These are phyloP conservation scores for Heteromyza rotundicornis DNA, from an alignment of 2,888 invertebrate species.

Conservation along the genomic window DNA sequence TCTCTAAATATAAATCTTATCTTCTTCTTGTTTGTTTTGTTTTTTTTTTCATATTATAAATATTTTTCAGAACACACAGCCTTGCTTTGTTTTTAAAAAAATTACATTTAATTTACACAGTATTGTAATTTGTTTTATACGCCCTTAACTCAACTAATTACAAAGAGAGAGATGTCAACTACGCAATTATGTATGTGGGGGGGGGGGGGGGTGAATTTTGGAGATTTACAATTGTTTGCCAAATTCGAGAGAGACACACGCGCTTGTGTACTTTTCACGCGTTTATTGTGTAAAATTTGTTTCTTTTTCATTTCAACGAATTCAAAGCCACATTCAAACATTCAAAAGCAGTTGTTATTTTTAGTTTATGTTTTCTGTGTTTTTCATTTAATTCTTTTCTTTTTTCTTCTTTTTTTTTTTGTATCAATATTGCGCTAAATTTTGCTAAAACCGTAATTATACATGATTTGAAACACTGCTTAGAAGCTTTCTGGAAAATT, in stretches of 20 bases:
- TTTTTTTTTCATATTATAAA: constrained; percentile 20
- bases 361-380: constrained; percentile 17
- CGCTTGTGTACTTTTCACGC: not conserved
- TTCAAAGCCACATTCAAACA: not conserved
- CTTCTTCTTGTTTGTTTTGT: constrained; percentile 18
- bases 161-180: not conserved
- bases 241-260: not conserved
- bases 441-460: not conserved
- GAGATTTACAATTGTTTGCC: not conserved
- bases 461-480: not conserved
- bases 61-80: constrained; percentile 58
- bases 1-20: not conserved
- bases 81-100: constrained; percentile 59
- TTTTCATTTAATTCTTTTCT: too few relatives aligned
- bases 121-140: constrained; percentile 13
- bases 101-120: constrained; percentile 49
- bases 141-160: not conserved
- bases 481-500: not conserved
- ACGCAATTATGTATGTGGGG: too few relatives aligned
- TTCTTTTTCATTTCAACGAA: not conserved
- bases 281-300: not conserved
- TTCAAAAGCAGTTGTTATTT: not conserved
- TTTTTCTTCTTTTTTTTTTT: too few relatives aligned
- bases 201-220: too few relatives aligned
- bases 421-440: not conserved